These are phyloP conservation scores for Sitophilus oryzae DNA, from an alignment of 1,140 invertebrate genomes.

Conservation along the genomic window DNA sequence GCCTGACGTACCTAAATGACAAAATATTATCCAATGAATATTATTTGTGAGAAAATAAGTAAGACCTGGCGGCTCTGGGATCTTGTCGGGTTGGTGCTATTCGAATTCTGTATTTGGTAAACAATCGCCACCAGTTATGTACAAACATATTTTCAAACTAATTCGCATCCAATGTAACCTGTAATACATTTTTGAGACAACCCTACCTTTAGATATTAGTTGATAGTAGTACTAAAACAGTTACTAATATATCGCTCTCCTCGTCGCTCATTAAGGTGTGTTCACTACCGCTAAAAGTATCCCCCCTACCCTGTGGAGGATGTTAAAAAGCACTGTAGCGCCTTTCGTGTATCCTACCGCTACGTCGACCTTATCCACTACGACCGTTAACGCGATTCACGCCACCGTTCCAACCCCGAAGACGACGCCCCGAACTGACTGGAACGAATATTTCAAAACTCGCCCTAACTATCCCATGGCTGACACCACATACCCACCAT, in stretches of 20 bases:
- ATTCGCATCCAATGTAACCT: too few relatives aligned
- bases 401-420: conserved; percentile 46
- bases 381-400: conserved; percentile 39
- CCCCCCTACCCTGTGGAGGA: conserved; percentile 33
- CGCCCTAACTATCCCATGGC: conserved; percentile 35
- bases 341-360: conserved; percentile 38
- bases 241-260: not conserved
- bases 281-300: conserved; percentile 27
- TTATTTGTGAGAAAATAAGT: too few relatives aligned
- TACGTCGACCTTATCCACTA: conserved; percentile 47
- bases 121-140: too few relatives aligned
- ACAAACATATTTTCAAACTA: too few relatives aligned
- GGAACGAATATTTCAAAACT: conserved; percentile 29
- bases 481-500: conserved; percentile 25
- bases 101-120: too few relatives aligned
- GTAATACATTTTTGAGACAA: too few relatives aligned
- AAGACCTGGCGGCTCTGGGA: too few relatives aligned
- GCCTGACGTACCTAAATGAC: too few relatives aligned
- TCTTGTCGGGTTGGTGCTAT: too few relatives aligned
- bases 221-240: not conserved
- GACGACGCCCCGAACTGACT: conserved; percentile 29
- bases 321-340: conserved; percentile 44
- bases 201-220: too few relatives aligned
- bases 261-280: conserved; percentile 15
- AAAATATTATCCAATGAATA: too few relatives aligned